These are phyloP conservation scores for Catocala sponsa DNA, from an alignment of 2,888 invertebrate species.

Conservation along the genomic window DNA sequence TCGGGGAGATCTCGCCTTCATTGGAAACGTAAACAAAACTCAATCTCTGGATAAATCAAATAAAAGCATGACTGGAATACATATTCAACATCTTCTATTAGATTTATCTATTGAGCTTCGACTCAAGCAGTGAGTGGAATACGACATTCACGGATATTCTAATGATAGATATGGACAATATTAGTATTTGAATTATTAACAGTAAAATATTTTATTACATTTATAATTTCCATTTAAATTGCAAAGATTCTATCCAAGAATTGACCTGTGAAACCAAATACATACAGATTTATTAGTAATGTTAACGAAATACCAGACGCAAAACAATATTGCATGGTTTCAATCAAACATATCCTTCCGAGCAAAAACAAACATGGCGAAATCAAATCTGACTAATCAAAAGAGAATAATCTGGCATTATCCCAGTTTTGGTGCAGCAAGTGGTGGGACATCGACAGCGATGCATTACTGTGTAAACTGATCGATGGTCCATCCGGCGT, in stretches of 20 bases:
- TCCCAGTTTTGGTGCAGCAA: slow-evolving; percentile 59
- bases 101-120: slow-evolving; percentile 11
- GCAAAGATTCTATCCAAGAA: too few species aligned
- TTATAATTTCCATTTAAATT: too few species aligned
- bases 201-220: too few species aligned
- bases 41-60: slow-evolving; percentile 79
- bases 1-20: slow-evolving; percentile 64
- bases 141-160: too few species aligned
- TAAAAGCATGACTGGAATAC: slow-evolving; percentile 61
- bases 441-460: slow-evolving; percentile 75
- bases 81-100: slow-evolving; percentile 20
- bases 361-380: slow-evolving; percentile 15
- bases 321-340: too few species aligned
- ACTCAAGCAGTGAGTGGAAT: too few species aligned
- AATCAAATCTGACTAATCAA: slow-evolving; percentile 35
- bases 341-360: slow-evolving; percentile 7
- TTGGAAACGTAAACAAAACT: slow-evolving; percentile 83
- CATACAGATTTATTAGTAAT: too few species aligned
- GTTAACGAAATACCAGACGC: too few species aligned
- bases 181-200: too few species aligned
- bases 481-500: slow-evolving; percentile 86
- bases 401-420: slow-evolving; percentile 42
- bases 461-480: slow-evolving; percentile 85
- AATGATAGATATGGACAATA: too few species aligned
- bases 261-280: too few species aligned